Evolutionary conservation across 2,113 vertebrate genomes (phyloP).

Genomic region (Corydoras maculifer): DNA sequence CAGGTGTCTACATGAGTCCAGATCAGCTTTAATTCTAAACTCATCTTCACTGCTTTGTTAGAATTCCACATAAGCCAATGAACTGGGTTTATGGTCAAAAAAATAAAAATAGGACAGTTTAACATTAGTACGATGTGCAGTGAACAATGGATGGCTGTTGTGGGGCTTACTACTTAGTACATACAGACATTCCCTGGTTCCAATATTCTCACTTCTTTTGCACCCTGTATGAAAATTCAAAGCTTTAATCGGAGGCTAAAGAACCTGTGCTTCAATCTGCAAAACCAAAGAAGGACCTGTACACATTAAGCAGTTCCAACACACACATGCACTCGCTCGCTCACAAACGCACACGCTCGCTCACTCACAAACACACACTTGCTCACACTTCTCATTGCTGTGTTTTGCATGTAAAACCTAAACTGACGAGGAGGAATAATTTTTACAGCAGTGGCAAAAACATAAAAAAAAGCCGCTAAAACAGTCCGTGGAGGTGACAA

Average conservation of each 20-base stretch:
- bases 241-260: not conserved
- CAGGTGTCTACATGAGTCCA: slow-evolving; percentile 10
- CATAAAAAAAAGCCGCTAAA: slow-evolving; percentile 21
- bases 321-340: not conserved
- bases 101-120: not conserved
- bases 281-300: slow-evolving; percentile 1
- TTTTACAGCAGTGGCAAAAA: slow-evolving; percentile 16
- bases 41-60: not conserved
- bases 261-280: slow-evolving; percentile 12
- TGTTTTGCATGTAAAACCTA: slow-evolving; percentile 22
- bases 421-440: slow-evolving; percentile 5
- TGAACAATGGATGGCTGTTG: not conserved
- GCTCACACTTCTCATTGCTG: not conserved
- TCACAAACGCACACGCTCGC: not conserved
- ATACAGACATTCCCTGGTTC: not conserved
- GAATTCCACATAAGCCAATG: not conserved
- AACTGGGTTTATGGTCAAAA: not conserved
- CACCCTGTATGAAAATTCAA: not conserved
- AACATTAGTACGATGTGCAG: not conserved
- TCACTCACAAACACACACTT: slow-evolving; percentile 18
- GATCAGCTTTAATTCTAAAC: not conserved
- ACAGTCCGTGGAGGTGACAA: slow-evolving; percentile 29
- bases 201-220: not conserved
- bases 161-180: not conserved
- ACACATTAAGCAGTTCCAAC: slow-evolving; percentile 3